Percentiles rank a stretch among this genome's conserved stretches.
Conservation (phyloP, 2,113 vertebrate genomes). For the Cryptomyrus ogoouensis region DNA sequence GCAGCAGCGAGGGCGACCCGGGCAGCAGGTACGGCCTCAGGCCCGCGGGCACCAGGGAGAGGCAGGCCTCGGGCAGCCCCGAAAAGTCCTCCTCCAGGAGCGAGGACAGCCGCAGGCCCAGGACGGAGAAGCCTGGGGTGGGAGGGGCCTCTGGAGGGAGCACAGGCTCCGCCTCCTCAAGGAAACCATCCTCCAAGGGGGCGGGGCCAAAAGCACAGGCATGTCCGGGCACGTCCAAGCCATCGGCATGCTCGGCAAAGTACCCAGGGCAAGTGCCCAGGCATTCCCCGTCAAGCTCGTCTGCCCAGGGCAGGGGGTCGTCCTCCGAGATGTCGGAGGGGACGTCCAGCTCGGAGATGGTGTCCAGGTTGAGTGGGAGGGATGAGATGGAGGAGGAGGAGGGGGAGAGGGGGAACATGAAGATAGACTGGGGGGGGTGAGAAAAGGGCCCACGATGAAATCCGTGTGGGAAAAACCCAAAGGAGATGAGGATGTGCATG, state of each 20-base stretch:
- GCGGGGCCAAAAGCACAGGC: background rate
- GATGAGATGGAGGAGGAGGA: constrained; percentile 64
- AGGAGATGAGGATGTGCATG: constrained; percentile 33
- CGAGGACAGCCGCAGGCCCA: constrained; percentile 51
- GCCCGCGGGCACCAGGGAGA: constrained; percentile 61
- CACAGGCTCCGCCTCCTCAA: background rate
- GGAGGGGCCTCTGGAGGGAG: background rate
- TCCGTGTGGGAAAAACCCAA: background rate
- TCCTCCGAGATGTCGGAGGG: constrained; percentile 89
- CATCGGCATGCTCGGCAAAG: constrained; percentile 23
- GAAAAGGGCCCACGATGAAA: background rate
- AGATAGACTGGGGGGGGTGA: constrained; percentile 58
- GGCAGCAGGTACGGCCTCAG: constrained; percentile 62
- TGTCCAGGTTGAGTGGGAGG: constrained; percentile 60
- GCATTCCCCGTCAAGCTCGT: constrained; percentile 44
- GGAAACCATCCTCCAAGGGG: background rate
- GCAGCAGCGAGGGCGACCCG: constrained; percentile 72
- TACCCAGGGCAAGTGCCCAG: constrained; percentile 38
- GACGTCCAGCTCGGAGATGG: constrained; percentile 75
- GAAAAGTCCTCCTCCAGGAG: constrained; percentile 70
- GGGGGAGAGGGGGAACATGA: constrained; percentile 61
- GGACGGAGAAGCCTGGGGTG: constrained; percentile 40
- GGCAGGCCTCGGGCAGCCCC: constrained; percentile 67
- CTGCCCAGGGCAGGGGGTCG: constrained; percentile 54
- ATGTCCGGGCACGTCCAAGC: constrained; percentile 2